Base-by-base conservation (phyloP, 1,140 invertebrate species). In the Lasaia peninsularis region DNA sequence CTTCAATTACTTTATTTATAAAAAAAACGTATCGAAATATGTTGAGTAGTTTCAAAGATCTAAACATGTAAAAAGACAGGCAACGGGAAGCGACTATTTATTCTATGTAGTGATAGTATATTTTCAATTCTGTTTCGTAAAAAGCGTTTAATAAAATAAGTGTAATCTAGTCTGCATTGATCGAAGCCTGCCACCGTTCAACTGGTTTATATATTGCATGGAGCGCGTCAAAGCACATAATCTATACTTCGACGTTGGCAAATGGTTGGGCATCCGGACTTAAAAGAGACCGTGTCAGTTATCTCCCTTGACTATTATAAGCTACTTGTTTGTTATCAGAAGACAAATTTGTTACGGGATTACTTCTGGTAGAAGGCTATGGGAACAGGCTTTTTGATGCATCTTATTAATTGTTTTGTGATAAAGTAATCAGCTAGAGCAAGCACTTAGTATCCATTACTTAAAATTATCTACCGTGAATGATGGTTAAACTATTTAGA, bases 301-400 rank as follows among this genome's bases (percentile, higher is more conserved):
- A 48, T 48, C 44, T 48, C 4, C 16, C 11, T 20, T 48, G 44
- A 48, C 44, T 11, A 20, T 48, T 48, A 48, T 48, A 48, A 48
- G 44, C 44, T 48, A 48, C 44, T 48, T 48, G 44, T 48, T 48
- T 48, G 44, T 48, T 21, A 48, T 48, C 44, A 48, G 44, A 48
- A 48, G 44, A 48, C 44, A 48, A 48, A 48, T 48, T 48, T 48
- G 44, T 48, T 24, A 48, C 44, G 44, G 44, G 20, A 48, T 24
- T 48, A n/a, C 18, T 48, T 48, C 44, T 21, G 21, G 44, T 48
- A 48, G n/a, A 48, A 48, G 44, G 44, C 44, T 48, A 48, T 48
- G 18, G 20, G 44, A 21, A 48, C 44, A 48, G 44, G 44, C 44
- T 21, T 48, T 48, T 48, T 48, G 44, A 20, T 48, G 44, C 21